phyloP scores from a whole-genome alignment of 2,113 vertebrate genomes.

The Actenoides lindsayi region DNA sequence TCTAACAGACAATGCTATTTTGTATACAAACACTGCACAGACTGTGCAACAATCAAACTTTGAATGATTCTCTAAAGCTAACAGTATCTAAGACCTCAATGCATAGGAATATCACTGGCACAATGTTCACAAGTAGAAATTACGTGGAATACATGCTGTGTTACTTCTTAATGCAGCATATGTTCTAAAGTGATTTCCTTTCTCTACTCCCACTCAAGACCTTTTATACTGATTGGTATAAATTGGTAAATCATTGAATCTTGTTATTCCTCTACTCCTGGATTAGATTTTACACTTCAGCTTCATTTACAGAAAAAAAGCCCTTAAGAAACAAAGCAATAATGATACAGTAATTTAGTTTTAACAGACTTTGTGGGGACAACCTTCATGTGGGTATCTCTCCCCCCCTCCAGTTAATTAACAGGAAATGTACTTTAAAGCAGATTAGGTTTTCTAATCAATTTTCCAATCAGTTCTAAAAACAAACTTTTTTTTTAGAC shows the following conservation, averaged over 20 bases:
- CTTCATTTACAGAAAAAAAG: not conserved
- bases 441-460: not conserved
- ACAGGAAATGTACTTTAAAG: not conserved
- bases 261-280: not conserved
- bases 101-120: not conserved
- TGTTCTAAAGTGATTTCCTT: not conserved
- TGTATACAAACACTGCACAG: not conserved
- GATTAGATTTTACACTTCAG: not conserved
- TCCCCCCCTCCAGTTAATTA: fast-evolving
- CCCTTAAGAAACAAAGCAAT: not conserved
- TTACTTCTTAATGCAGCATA: not conserved
- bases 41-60: not conserved
- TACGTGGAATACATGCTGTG: not conserved
- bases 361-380: not conserved
- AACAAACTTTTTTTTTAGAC: not conserved
- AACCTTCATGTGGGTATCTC: not conserved
- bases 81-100: not conserved
- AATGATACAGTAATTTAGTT: not conserved
- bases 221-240: not conserved
- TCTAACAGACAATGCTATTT: not conserved
- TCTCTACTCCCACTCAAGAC: not conserved
- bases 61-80: not conserved
- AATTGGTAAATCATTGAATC: not conserved
- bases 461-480: not conserved
- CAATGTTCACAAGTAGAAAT: not conserved